Conservation (phyloP, 2,888 invertebrate genomes). For the Agapetus fuscipes region DNA sequence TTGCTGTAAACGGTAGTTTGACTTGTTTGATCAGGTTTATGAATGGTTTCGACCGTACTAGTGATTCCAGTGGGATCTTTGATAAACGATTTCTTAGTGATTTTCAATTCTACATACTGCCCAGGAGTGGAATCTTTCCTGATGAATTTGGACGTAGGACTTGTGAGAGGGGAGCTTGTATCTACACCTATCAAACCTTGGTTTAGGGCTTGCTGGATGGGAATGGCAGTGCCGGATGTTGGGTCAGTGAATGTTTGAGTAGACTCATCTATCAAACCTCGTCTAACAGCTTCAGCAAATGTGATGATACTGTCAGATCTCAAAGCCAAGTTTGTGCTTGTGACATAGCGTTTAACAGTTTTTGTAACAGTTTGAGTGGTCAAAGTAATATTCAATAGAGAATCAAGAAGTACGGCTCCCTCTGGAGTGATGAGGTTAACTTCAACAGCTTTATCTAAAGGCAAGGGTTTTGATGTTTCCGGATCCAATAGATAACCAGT, state of each 20-base stretch:
- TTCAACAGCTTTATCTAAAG: slow-evolving; percentile 78
- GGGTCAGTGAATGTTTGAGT: slow-evolving; percentile 71
- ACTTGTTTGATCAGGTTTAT: slow-evolving; percentile 2
- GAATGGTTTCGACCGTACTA: slow-evolving; percentile 1
- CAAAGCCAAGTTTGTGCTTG: slow-evolving; percentile 51
- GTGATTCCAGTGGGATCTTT: slow-evolving; percentile 29
- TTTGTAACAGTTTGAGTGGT: slow-evolving; percentile 82
- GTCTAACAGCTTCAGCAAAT: slow-evolving; percentile 67
- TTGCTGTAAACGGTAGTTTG: not conserved
- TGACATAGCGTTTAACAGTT: slow-evolving; percentile 72
- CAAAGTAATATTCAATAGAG: slow-evolving; percentile 77
- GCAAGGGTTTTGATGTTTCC: slow-evolving; percentile 58
- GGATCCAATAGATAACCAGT: slow-evolving; percentile 78
- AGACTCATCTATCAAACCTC: slow-evolving; percentile 71
- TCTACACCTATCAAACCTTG: slow-evolving; percentile 61
- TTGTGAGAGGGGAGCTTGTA: slow-evolving; percentile 33
- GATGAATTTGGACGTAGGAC: slow-evolving; percentile 32
- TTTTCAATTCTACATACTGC: slow-evolving; percentile 43
- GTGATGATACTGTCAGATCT: slow-evolving; percentile 53
- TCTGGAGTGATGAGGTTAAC: slow-evolving; percentile 76
- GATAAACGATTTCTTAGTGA: slow-evolving; percentile 43
- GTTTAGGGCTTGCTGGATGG: slow-evolving; percentile 68
- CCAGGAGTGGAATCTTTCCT: slow-evolving; percentile 38
- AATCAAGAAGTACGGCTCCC: slow-evolving; percentile 78
- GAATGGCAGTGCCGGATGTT: slow-evolving; percentile 58